Percentiles rank a stretch among this genome's conserved stretches.
phyloP scores from a whole-genome alignment of 2,888 invertebrate species.

The Papilio gigon region DNA sequence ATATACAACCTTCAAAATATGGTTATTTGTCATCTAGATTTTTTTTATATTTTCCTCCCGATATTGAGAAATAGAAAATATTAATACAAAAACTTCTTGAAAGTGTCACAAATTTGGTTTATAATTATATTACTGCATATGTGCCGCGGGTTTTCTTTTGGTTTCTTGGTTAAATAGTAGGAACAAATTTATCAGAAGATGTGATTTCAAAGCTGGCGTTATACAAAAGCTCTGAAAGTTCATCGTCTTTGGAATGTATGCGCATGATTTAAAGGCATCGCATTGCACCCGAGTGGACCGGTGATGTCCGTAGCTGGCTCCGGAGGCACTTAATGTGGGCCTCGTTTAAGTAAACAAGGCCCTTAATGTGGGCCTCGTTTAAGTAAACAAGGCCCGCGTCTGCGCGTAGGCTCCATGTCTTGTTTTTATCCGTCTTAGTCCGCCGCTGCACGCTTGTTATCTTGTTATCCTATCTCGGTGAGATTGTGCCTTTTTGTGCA shows the following conservation, averaged over 20 bases:
- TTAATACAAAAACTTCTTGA: too few species aligned
- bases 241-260: conserved; percentile 39
- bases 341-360: conserved; percentile 81
- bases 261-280: conserved; percentile 47
- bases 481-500: conserved; percentile 78
- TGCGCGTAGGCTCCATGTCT: conserved; percentile 72
- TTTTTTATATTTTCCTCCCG: not conserved
- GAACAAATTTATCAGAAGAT: not conserved
- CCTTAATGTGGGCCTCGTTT: conserved; percentile 74
- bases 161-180: not conserved
- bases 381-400: conserved; percentile 79
- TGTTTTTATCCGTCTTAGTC: conserved; percentile 78
- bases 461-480: conserved; percentile 80
- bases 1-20: not conserved
- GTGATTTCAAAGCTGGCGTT: not conserved
- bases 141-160: too few species aligned
- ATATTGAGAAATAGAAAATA: too few species aligned
- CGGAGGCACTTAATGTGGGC: conserved; percentile 62
- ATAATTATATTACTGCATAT: too few species aligned
- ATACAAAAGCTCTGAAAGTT: conserved; percentile 15
- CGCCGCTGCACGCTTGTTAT: conserved; percentile 78
- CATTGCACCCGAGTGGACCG: conserved; percentile 45
- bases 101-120: too few species aligned
- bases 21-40: not conserved
- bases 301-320: conserved; percentile 46